Conservation (phyloP, 2,888 invertebrate species). For the Caradrina clavipalpis region DNA sequence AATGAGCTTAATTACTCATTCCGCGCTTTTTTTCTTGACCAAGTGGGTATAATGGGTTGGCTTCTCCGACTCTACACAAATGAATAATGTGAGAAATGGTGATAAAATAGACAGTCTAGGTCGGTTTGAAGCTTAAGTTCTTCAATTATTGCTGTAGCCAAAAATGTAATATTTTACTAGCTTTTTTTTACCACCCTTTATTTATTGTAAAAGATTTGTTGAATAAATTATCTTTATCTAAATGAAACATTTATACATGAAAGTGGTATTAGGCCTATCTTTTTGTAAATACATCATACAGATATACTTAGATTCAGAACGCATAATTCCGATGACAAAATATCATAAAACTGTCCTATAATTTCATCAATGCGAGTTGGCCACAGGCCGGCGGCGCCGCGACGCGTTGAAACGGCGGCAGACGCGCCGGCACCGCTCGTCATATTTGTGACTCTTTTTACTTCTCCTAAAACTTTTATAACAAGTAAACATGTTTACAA, state of each 20-base stretch:
- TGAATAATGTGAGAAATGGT: slow-evolving; percentile 9
- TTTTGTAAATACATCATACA: slow-evolving; percentile 18
- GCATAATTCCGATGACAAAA: slow-evolving; percentile 35
- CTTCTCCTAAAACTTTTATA: slow-evolving; percentile 76
- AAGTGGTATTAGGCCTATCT: neutral
- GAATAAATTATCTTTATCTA: slow-evolving; percentile 1
- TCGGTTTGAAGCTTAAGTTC: neutral
- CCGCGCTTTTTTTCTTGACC: slow-evolving; percentile 38
- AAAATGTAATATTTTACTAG: neutral
- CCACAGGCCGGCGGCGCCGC: slow-evolving; percentile 57
- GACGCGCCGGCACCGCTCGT: slow-evolving; percentile 72
- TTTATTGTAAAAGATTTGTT: neutral
- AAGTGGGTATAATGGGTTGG: slow-evolving; percentile 6
- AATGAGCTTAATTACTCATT: slow-evolving; percentile 57
- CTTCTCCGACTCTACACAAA: slow-evolving; percentile 1
- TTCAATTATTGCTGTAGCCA: neutral
- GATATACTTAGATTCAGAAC: slow-evolving; percentile 5
- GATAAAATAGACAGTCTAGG: neutral
- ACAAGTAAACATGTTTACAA: slow-evolving; percentile 83
- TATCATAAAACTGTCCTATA: slow-evolving; percentile 57
- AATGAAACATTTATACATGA: neutral
- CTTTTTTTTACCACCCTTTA: neutral
- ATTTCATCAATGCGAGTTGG: slow-evolving; percentile 59
- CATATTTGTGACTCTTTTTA: slow-evolving; percentile 76
- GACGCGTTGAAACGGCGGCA: slow-evolving; percentile 60